Evolutionary conservation across 2,113 vertebrate genomes (phyloP).

Genomic region (Proteles cristata): DNA sequence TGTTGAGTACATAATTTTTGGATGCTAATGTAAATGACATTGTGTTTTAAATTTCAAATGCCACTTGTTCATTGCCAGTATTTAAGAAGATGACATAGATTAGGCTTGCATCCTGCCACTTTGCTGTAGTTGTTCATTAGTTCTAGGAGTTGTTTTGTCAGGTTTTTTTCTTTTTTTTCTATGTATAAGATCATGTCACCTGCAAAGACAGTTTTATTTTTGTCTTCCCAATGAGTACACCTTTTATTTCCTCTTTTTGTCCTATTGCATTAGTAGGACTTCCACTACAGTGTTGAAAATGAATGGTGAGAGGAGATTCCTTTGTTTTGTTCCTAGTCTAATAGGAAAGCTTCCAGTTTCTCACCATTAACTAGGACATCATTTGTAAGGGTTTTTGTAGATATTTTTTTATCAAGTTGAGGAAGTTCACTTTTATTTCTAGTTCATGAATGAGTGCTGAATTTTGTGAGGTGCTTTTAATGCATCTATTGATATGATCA

Average conservation of each 20-base stretch:
- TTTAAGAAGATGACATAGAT: neutral
- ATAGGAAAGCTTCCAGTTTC: neutral
- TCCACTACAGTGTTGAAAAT: neutral
- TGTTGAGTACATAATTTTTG: neutral
- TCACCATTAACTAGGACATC: neutral
- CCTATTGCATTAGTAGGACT: neutral
- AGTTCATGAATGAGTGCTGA: neutral
- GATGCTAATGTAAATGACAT: neutral
- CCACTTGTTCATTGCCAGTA: neutral
- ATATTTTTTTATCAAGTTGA: neutral
- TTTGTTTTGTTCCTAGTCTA: neutral
- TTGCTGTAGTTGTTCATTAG: neutral
- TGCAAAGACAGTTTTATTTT: neutral
- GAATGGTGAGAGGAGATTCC: neutral
- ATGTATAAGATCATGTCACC: neutral
- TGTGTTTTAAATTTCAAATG: neutral
- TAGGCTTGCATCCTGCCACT: neutral
- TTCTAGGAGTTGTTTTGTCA: neutral
- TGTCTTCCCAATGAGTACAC: neutral
- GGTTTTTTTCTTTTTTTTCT: neutral
- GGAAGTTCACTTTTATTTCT: neutral
- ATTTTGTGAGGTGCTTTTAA: neutral
- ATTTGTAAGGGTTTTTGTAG: neutral
- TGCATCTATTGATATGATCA: neutral
- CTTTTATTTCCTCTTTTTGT: neutral